Evolutionary conservation across 2,888 invertebrate genomes (phyloP).

Genomic region (Parnassius smintheus): DNA sequence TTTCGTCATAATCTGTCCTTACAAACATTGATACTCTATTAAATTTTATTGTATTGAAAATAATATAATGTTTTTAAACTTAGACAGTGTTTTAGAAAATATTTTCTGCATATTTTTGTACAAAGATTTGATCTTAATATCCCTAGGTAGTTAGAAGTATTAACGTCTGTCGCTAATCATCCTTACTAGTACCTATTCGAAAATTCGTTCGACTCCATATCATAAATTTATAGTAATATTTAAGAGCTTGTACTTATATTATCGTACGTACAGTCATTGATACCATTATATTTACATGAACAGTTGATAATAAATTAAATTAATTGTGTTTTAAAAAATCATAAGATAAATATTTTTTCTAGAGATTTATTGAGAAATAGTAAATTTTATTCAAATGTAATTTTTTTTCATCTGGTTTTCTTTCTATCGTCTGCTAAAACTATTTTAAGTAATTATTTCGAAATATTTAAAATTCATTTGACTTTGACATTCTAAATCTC

Average conservation of each 20-base stretch:
- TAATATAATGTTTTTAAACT: constrained; percentile 37
- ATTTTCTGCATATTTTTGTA: constrained; percentile 69
- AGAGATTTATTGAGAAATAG: constrained; percentile 51
- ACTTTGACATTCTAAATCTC: too few relatives aligned
- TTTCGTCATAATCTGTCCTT: constrained; percentile 31
- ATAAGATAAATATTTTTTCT: constrained; percentile 57
- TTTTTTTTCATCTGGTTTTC: constrained; percentile 1
- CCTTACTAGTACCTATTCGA: constrained; percentile 55
- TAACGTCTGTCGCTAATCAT: constrained; percentile 49
- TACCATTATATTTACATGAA: constrained; percentile 45
- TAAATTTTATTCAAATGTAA: constrained; percentile 19
- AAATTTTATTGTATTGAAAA: constrained; percentile 37
- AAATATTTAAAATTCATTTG: too few relatives aligned
- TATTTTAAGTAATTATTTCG: too few relatives aligned
- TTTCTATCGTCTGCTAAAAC: not conserved
- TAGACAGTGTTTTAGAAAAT: constrained; percentile 54
- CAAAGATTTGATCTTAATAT: constrained; percentile 53
- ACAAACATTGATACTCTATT: constrained; percentile 36
- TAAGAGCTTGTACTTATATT: constrained; percentile 65
- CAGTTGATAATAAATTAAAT: constrained; percentile 43
- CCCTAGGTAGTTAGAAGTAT: constrained; percentile 43
- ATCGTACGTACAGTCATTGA: constrained; percentile 44
- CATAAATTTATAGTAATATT: constrained; percentile 57
- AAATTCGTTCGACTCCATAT: constrained; percentile 65
- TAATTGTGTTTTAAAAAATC: constrained; percentile 39